phyloP scores from a whole-genome alignment of 1,140 invertebrate genomes.

The Drosophila prosaltans region DNA sequence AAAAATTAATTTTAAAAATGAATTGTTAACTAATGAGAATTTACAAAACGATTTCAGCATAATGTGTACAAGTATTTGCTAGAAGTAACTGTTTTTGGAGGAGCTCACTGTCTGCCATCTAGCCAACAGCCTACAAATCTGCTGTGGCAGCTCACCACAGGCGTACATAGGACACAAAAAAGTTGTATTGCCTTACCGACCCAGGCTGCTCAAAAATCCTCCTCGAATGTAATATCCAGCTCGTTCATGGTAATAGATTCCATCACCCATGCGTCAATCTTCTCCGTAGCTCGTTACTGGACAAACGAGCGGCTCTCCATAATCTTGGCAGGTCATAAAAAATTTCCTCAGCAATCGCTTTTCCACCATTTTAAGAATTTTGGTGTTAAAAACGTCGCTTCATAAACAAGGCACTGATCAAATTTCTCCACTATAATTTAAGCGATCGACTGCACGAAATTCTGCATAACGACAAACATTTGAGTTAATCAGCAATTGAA shows the following conservation, averaged over 20 bases:
- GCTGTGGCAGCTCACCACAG: constrained; percentile 97
- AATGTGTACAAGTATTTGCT: too few species aligned
- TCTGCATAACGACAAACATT: constrained; percentile 98
- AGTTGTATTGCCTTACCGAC: constrained; percentile 97
- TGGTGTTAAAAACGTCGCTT: constrained; percentile 97
- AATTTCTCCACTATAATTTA: constrained; percentile 88
- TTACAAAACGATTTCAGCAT: too few species aligned
- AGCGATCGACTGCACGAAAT: constrained; percentile 95
- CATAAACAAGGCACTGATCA: constrained; percentile 95
- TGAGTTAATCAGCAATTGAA: constrained; percentile 96
- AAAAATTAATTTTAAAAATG: too few species aligned
- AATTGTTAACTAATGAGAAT: too few species aligned
- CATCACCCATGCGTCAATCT: constrained; percentile 95
- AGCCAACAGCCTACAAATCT: constrained; percentile 91
- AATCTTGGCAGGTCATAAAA: constrained; percentile 92
- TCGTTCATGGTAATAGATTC: constrained; percentile 95
- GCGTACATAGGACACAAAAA: constrained; percentile 98
- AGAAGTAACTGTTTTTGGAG: too few species aligned
- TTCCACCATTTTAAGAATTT: constrained; percentile 94
- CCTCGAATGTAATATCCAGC: constrained; percentile 88
- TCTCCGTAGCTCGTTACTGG: constrained; percentile 93
- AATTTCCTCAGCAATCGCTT: constrained; percentile 98
- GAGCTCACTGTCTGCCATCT: too few species aligned
- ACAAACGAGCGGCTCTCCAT: constrained; percentile 91
- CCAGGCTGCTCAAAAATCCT: constrained; percentile 94